Base-by-base conservation (phyloP, 1,140 invertebrate species). In the Penaeus japonicus region DNA sequence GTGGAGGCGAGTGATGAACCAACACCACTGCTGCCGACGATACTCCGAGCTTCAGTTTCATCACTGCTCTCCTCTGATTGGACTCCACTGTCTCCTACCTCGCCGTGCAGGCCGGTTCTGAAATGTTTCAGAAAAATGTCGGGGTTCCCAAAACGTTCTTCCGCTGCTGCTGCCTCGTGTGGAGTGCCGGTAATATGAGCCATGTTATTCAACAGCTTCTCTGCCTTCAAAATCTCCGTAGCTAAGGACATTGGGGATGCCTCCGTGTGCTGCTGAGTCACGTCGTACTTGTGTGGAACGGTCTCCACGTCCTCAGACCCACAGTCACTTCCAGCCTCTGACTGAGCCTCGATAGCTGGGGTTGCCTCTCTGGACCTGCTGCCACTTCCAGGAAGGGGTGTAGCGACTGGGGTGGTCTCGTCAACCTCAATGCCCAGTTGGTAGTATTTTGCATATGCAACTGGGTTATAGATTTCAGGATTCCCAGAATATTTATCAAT, bases 1-100 rank as follows among this genome's bases (percentile, higher is more conserved):
- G 89, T 90, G 24, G 89, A 89, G 35, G 87, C 89, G 2, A 90
- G 77, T 75, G 89, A 90, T 82, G 89, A 90, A 15, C 89, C 89
- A 62, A 90, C 73, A 82, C 89, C 89, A 54, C 89, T 90, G 59
- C 85, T 90, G 78, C 78, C 55, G 27, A 65, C 84, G 62, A 30
- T 84, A 79, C 86, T 73, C 10, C 81, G 84, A 27, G 59, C 79
- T 70, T 89, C 84, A 24, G 83, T 89, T 73, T 89, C 88, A 65
- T 85, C 84, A 47, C 88, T 85, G 75, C 84, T 89, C 73, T 89
- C 88, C 53, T 89, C 84, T n/a, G 83, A 85, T 55, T 89, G 82
- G 39, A 85, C 88, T 47, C 83, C 88, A 80, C 84, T 89, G 57
- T 85, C 83, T 35, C 83, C 84, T 55, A 85, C 83, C 62, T 84